Conservation (phyloP, 2,797 vertebrate genomes). For the Melanotaenia nigrans region DNA sequence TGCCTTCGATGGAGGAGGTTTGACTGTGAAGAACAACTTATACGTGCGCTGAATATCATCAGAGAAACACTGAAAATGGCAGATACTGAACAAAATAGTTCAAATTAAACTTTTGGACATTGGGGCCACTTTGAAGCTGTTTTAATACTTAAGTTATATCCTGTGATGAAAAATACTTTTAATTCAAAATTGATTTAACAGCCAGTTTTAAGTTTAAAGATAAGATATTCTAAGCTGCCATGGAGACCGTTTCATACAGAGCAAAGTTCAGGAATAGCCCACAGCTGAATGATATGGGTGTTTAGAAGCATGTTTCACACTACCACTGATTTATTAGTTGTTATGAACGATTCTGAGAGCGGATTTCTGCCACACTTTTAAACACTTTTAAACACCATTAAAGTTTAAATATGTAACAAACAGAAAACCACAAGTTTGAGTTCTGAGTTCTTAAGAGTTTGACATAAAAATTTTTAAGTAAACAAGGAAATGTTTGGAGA, state of each 20-base stretch:
- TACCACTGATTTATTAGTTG: background rate
- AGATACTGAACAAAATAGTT: background rate
- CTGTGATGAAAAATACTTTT: background rate
- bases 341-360: background rate
- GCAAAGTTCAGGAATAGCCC: background rate
- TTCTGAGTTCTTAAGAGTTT: no score
- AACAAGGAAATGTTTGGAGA: background rate
- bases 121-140: background rate
- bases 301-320: background rate
- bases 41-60: conserved; percentile 10
- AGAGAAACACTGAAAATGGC: conserved; percentile 5
- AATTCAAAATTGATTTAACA: background rate
- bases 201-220: background rate
- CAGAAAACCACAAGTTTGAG: no score
- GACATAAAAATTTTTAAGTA: no score
- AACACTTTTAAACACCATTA: no score
- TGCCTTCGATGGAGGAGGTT: conserved; percentile 35
- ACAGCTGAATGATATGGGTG: background rate
- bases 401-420: no score
- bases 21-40: conserved; percentile 37
- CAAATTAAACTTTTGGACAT: background rate
- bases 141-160: background rate
- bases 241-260: background rate
- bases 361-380: background rate
- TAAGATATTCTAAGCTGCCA: background rate